phyloP scores from a whole-genome alignment of 2,888 invertebrate species.

The Helobdella robusta region DNA sequence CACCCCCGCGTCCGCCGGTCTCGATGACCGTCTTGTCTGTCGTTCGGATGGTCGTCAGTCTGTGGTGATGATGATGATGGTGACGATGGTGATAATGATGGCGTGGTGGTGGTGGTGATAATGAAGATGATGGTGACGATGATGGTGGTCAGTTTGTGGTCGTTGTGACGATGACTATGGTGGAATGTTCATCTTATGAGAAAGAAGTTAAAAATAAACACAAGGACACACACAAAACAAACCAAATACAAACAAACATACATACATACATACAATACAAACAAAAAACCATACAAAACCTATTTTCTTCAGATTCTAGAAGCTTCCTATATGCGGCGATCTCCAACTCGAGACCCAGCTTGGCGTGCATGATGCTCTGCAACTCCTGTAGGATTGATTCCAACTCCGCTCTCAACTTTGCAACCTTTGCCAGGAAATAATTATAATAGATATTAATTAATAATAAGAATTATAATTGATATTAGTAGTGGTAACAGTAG shows the following conservation, averaged over 20 bases:
- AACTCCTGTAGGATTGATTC: constrained; percentile 26
- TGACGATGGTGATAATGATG: too few relatives aligned
- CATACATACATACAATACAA: too few relatives aligned
- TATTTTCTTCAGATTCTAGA: constrained; percentile 25
- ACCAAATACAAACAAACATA: too few relatives aligned
- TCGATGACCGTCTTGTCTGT: constrained; percentile 12
- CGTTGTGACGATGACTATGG: too few relatives aligned
- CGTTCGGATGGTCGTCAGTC: constrained; percentile 13
- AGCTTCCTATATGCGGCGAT: constrained; percentile 28
- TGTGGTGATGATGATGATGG: neutral
- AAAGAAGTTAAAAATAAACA: neutral
- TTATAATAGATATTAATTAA: neutral
- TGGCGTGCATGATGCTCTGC: constrained; percentile 27
- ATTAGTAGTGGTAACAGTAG: too few relatives aligned
- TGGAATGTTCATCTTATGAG: too few relatives aligned
- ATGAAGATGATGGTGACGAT: too few relatives aligned
- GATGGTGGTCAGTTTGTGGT: too few relatives aligned
- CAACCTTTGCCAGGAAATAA: constrained; percentile 8
- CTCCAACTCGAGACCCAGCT: constrained; percentile 28
- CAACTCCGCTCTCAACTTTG: constrained; percentile 26
- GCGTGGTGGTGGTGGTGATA: too few relatives aligned
- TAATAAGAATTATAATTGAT: neutral
- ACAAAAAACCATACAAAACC: neutral
- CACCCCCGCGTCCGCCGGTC: neutral
- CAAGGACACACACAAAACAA: neutral